phyloP scores from a whole-genome alignment of 2,888 invertebrate genomes.

The Lasioglossum malachurum region DNA sequence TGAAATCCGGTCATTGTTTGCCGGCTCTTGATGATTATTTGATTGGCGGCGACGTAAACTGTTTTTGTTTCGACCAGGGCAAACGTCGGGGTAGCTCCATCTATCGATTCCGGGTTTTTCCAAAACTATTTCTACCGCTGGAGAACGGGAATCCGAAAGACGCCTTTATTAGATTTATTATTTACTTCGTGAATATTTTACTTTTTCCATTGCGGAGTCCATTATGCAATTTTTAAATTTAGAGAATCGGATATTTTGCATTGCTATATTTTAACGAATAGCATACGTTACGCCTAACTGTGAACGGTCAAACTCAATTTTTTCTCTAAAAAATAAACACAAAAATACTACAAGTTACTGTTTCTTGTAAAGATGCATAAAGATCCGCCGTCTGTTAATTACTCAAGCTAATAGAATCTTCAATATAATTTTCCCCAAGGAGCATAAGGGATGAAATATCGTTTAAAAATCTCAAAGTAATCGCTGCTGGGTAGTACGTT shows the following conservation, averaged over 20 bases:
- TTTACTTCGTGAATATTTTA: background rate
- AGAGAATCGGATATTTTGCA: too few species aligned
- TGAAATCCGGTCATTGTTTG: slow-evolving; percentile 24
- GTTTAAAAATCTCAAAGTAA: background rate
- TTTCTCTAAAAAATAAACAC: too few species aligned
- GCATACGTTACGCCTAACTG: background rate
- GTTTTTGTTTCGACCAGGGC: background rate
- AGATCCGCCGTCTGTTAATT: background rate
- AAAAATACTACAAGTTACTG: too few species aligned
- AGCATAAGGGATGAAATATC: background rate
- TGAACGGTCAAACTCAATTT: too few species aligned
- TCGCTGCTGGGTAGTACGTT: background rate
- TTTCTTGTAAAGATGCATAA: too few species aligned
- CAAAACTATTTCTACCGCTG: background rate
- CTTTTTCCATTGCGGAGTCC: background rate
- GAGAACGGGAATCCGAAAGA: background rate
- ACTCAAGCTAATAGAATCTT: background rate
- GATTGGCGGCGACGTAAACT: background rate
- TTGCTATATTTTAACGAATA: too few species aligned
- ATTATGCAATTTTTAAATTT: background rate
- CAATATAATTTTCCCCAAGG: background rate
- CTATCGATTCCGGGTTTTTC: background rate
- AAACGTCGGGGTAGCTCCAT: background rate
- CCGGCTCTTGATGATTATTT: slow-evolving; percentile 24
- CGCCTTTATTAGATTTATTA: background rate